A percentile compares a stretch with the other conserved stretches of the same genome.
Evolutionary conservation across 2,113 vertebrate species (phyloP).

Genomic region (Myrmecophaga tridactyla): DNA sequence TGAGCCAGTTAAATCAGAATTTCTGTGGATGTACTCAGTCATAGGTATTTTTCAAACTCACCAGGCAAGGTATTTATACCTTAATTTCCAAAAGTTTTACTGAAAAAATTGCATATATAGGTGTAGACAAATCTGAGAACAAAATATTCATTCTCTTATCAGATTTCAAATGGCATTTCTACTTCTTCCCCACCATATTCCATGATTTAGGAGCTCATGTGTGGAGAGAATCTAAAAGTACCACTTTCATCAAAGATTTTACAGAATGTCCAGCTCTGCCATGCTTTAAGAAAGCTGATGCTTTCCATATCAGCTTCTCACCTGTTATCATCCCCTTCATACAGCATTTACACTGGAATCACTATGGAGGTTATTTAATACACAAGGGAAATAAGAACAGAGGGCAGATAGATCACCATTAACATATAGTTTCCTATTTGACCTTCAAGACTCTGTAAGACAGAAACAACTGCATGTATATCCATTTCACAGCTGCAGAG

Average conservation of each 20-base stretch:
- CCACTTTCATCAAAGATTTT: too few species aligned
- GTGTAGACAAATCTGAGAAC: neutral
- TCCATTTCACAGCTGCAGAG: neutral
- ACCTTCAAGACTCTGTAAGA: neutral
- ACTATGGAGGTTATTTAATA: too few species aligned
- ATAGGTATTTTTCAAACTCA: neutral
- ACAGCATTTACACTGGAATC: too few species aligned
- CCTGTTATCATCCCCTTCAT: too few species aligned
- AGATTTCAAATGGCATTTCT: neutral
- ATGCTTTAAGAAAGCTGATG: neutral
- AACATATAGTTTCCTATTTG: neutral
- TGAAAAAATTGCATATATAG: neutral
- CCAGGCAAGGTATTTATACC: neutral
- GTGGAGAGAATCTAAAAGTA: neutral
- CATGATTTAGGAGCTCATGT: too few species aligned
- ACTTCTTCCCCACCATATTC: neutral
- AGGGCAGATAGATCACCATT: too few species aligned
- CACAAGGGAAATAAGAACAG: too few species aligned
- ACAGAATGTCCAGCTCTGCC: neutral
- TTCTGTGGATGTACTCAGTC: too few species aligned
- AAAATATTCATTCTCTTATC: neutral
- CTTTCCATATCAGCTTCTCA: neutral
- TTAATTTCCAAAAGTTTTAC: neutral
- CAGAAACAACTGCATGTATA: neutral
- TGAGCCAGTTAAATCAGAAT: too few species aligned